These are phyloP conservation scores for Trachelus tabidus DNA, from an alignment of 2,888 invertebrate species.

Conservation along the genomic window DNA sequence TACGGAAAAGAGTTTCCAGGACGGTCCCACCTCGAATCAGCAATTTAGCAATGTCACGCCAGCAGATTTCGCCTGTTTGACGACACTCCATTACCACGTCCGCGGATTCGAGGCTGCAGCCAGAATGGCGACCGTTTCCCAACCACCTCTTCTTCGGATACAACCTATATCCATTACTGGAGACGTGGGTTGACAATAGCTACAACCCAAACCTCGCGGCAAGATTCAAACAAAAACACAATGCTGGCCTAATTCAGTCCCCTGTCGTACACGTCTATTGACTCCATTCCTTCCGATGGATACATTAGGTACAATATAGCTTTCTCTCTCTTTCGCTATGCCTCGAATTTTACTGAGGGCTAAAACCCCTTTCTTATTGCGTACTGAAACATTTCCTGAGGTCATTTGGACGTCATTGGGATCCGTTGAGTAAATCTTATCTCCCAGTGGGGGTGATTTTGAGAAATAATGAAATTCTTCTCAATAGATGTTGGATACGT, in stretches of 20 bases:
- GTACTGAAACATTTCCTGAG: too few relatives aligned
- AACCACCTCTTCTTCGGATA: conserved; percentile 34
- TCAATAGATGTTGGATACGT: too few relatives aligned
- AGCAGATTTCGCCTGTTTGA: conserved; percentile 7
- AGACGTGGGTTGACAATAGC: conserved; percentile 48
- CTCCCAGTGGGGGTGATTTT: too few relatives aligned
- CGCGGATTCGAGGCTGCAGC: conserved; percentile 11
- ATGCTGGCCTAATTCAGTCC: conserved; percentile 47
- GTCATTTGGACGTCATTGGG: too few relatives aligned
- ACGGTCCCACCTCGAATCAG: not conserved
- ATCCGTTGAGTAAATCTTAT: too few relatives aligned
- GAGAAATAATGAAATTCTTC: too few relatives aligned
- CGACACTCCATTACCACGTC: conserved; percentile 13
- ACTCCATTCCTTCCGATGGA: not conserved
- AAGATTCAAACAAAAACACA: conserved; percentile 48
- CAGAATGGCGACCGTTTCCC: conserved; percentile 11
- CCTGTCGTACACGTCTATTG: conserved; percentile 32
- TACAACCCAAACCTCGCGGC: conserved; percentile 39
- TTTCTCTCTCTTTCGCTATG: not conserved
- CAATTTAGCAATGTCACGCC: conserved; percentile 16
- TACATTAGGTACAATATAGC: not conserved
- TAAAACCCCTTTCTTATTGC: conserved; percentile 3
- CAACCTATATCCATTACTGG: conserved; percentile 46
- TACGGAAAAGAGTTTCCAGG: not conserved
- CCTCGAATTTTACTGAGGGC: not conserved